Evolutionary conservation across 2,888 invertebrate species (phyloP).

Genomic region (Capitulum mitella): DNA sequence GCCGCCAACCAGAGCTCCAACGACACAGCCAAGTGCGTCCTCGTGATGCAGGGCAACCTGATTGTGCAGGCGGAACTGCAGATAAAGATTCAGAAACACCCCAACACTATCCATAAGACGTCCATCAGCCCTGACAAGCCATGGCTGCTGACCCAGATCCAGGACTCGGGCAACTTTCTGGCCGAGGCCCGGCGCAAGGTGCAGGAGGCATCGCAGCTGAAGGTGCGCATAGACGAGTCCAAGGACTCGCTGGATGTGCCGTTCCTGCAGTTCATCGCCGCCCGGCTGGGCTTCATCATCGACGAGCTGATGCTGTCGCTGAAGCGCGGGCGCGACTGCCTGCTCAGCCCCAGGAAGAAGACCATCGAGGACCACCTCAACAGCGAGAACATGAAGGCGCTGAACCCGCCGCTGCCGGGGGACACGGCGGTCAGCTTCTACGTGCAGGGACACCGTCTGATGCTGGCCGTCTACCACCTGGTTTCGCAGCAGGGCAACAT

Average conservation of each 20-base stretch:
- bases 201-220: background rate
- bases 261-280: background rate
- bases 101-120: conserved; percentile 62
- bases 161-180: conserved; percentile 92
- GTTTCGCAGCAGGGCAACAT: conserved; percentile 67
- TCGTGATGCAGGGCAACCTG: background rate
- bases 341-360: conserved; percentile 89
- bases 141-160: conserved; percentile 93
- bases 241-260: background rate
- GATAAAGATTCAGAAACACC: conserved; percentile 10
- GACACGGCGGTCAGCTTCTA: conserved; percentile 96
- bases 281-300: conserved; percentile 29
- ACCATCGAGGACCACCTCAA: conserved; percentile 92
- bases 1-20: background rate
- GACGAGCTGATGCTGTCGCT: conserved; percentile 44
- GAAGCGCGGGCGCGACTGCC: conserved; percentile 77
- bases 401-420: conserved; percentile 86
- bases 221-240: background rate
- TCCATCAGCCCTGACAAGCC: conserved; percentile 82
- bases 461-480: conserved; percentile 89
- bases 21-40: conserved; percentile 13
- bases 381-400: conserved; percentile 90
- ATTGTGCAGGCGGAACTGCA: conserved; percentile 14
- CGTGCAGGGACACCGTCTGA: conserved; percentile 91
- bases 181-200: background rate